Base-by-base conservation (phyloP, 2,113 vertebrate species). In the Dipodomys stephensi region DNA sequence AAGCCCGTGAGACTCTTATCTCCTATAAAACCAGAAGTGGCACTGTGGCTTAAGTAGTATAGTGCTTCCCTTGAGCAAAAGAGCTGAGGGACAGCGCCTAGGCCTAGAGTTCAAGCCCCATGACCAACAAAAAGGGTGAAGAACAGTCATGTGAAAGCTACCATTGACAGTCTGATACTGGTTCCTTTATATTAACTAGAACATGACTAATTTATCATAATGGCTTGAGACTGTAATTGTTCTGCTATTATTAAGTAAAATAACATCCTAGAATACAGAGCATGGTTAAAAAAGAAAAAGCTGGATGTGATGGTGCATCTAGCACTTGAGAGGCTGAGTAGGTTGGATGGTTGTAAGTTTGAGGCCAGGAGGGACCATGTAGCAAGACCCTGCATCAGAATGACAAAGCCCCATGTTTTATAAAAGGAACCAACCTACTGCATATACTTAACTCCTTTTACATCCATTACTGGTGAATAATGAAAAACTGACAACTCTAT, bases 131-230 rank as follows among this genome's bases (percentile, higher is more conserved):
- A 49, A 49, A 49, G 12, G 8, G 49, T 49, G 77, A 79, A 35
- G 81, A 94, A 19, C 23, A 88, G 3, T 79, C 39, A 92, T 39
- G 13, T 87, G 39, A 79, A 93, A 93, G 32, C 27, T 79, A 62
- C 11, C 86, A n/a, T 69, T 80, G 28, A 88, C 65, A 35, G 57
- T 88, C 27, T 80, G 60, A 83, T 1, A 60, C 18, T 82, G 57
- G 35, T 16, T 23, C 22, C n/a, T 91, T 84, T 69, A 57, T 6
- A n/a, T 73, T 46, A 90, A 12, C 27, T 80, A 83, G 23, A 83
- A 4, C 39, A 19, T 67, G 32, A n/a, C 20, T 87, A 32, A 44
- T 87, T 76, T 88, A 94, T 22, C 30, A 49, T 49, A 83, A 19
- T 71, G n/a, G 87, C 44, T 46, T 89, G 44, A 90, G 13, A 77